Evolutionary conservation across 1,140 invertebrate genomes (phyloP), one percentile per base, ranked within the genome.

Genomic region (Ips nitidus): DNA sequence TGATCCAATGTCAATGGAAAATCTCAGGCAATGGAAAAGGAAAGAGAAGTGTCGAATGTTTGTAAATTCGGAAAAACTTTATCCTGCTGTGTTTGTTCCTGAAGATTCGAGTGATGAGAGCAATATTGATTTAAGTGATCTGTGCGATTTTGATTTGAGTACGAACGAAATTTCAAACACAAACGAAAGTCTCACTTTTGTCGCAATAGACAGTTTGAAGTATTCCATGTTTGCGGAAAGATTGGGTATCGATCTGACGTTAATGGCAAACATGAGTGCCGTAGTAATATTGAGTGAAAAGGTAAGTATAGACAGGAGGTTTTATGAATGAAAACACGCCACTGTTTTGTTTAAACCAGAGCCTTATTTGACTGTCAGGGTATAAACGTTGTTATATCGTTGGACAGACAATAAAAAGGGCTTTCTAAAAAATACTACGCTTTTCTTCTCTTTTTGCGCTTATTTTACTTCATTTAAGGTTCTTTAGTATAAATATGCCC

Each of bases 191-290:
- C 71, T 94, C 39, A 83, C 84, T 52, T 86, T 94, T 67, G 76
- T 91, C 42, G 89, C 89, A 1, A 84, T 94, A 56, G 91, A 94
- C 75, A 89, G 88, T 74, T 75, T 88, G 2, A 75, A 84, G 41
- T 91, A 89, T 75, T 85, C 86, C 69, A 85, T 90, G 74, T 92
- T 92, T 79, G 88, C 90, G 4, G 86, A 91, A 76, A 84, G 84
- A 40, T 82, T 94, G 40, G 91, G 91, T 1, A 84, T 91, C 37
- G 85, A 91, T 77, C 79, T 90, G n/a, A 76, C 79, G 7, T 84
- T 82, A 41, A 82, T 78, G 42, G 82, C 81, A 53, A 86, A 91
- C 74, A 88, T 86, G 78, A 90, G 90, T 56, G 85, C 86, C 50
- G 87, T 86, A 58, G 83, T 92, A 39, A 91, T 93, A 73, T 78